These are phyloP conservation scores for Agraylea sexmaculata DNA, from an alignment of 1,140 invertebrate genomes.

Conservation along the genomic window DNA sequence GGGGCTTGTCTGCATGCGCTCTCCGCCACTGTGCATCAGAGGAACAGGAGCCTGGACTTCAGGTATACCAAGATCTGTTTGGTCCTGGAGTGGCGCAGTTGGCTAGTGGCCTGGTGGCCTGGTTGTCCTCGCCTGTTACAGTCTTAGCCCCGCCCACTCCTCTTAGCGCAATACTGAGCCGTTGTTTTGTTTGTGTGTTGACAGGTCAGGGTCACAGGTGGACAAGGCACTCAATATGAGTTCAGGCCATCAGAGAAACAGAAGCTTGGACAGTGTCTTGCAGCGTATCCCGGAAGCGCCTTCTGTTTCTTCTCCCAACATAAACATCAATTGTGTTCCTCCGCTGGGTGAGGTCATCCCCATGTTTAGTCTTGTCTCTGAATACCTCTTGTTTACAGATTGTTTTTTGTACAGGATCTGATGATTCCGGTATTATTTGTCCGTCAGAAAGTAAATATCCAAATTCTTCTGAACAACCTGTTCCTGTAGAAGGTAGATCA, in stretches of 20 bases:
- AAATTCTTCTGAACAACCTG: not conserved
- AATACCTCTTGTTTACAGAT: conserved; percentile 55
- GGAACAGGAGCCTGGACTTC: conserved; percentile 14
- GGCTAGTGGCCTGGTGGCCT: too few relatives aligned
- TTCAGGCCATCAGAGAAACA: conserved; percentile 69
- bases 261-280: conserved; percentile 75
- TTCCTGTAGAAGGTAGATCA: conserved; percentile 36
- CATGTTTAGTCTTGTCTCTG: conserved; percentile 49
- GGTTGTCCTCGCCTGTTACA: too few relatives aligned
- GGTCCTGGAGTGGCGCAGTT: conserved; percentile 2
- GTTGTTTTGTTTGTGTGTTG: conserved; percentile 1
- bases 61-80: conserved; percentile 9
- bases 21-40: conserved; percentile 11
- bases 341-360: conserved; percentile 19
- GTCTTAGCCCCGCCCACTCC: not conserved
- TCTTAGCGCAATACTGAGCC: not conserved
- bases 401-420: conserved; percentile 59
- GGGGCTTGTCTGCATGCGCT: conserved; percentile 9
- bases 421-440: conserved; percentile 74
- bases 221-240: conserved; percentile 1
- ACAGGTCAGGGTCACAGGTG: conserved; percentile 14
- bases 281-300: conserved; percentile 78
- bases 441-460: conserved; percentile 18
- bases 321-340: conserved; percentile 15
- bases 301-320: conserved; percentile 56